Percentiles rank a stretch among this genome's conserved stretches.
phyloP scores from a whole-genome alignment of 1,140 invertebrate species.

The Hyles vespertilio region DNA sequence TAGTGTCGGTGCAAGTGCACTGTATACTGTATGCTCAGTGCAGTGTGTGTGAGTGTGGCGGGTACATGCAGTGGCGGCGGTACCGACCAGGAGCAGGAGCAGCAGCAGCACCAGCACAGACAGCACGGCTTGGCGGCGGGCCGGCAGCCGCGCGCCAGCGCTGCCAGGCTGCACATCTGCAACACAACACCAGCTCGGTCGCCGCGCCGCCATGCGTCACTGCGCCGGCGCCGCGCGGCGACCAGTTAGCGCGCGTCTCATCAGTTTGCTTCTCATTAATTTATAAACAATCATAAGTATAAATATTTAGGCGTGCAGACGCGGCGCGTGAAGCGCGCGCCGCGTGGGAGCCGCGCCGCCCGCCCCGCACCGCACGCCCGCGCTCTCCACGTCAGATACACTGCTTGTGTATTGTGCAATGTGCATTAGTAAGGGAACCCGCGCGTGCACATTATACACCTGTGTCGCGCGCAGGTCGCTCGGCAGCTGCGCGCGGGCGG shows the following conservation, averaged over 20 bases:
- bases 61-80: background rate
- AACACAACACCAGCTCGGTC: conserved; percentile 28
- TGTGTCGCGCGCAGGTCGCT: background rate
- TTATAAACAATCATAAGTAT: no score
- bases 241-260: conserved; percentile 3
- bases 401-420: no score
- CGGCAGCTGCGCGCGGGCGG: conserved; percentile 2
- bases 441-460: no score
- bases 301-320: background rate
- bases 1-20: background rate
- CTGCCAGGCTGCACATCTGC: conserved; percentile 75
- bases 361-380: no score
- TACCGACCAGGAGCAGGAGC: conserved; percentile 72
- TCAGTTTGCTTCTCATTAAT: no score
- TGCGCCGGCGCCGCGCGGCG: no score
- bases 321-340: background rate
- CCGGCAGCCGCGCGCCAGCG: conserved; percentile 73
- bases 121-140: conserved; percentile 70
- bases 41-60: background rate
- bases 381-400: no score
- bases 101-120: conserved; percentile 75
- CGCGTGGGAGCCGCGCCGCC: background rate
- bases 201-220: no score
- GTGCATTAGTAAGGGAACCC: no score
- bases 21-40: background rate